Evolutionary conservation across 2,888 invertebrate species (phyloP).

Genomic region (Caenorhabditis imperialis): DNA sequence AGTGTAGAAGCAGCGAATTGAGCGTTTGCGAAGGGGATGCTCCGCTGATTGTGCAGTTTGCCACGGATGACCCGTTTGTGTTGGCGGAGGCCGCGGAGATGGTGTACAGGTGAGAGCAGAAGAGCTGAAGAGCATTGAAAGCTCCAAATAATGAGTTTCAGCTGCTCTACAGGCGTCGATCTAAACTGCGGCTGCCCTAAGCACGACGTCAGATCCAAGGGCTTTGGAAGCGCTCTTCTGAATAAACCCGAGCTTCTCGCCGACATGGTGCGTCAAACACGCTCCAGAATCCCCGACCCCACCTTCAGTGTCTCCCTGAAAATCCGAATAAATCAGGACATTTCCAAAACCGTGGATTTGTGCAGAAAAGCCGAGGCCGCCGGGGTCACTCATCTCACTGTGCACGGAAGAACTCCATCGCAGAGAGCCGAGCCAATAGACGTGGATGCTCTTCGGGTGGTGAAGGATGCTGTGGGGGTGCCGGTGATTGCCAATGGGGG

Average conservation of each 20-base stretch:
- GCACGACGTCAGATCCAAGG: constrained; percentile 78
- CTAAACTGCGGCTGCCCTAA: constrained; percentile 98
- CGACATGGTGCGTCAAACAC: constrained; percentile 87
- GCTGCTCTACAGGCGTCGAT: constrained; percentile 91
- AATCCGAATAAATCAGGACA: constrained; percentile 87
- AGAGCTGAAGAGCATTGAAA: background rate
- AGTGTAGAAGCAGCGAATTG: constrained; percentile 84
- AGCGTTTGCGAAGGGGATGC: constrained; percentile 82
- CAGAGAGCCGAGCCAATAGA: constrained; percentile 86
- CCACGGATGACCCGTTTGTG: constrained; percentile 88
- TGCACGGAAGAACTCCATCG: constrained; percentile 89
- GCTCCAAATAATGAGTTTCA: constrained; percentile 72
- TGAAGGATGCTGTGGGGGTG: constrained; percentile 82
- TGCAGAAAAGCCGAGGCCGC: constrained; percentile 71
- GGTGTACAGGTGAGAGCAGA: constrained; percentile 85
- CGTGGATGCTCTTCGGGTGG: constrained; percentile 84
- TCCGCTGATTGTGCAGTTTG: constrained; percentile 94
- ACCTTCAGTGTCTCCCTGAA: constrained; percentile 90
- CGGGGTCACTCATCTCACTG: constrained; percentile 84
- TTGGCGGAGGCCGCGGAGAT: constrained; percentile 90
- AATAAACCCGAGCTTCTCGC: constrained; percentile 86
- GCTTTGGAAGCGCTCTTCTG: constrained; percentile 66
- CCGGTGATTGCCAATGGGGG: constrained; percentile 96
- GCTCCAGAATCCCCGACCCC: constrained; percentile 83
- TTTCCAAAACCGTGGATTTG: constrained; percentile 85